These are phyloP conservation scores for Nylanderia fulva DNA, from an alignment of 1,140 invertebrate genomes.

Conservation along the genomic window DNA sequence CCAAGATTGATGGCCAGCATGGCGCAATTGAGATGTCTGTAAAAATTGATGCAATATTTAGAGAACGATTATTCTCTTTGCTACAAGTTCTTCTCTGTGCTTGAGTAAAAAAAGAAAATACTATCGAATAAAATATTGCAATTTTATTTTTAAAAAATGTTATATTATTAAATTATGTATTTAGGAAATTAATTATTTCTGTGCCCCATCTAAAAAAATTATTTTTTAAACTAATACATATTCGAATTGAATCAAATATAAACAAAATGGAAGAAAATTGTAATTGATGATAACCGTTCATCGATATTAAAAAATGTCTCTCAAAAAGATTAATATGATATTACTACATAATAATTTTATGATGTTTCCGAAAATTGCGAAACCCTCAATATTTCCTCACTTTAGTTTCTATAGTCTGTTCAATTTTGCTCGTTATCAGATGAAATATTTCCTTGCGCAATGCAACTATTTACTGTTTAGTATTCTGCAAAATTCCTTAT, in stretches of 20 bases:
- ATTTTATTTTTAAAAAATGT: background rate
- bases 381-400: slow-evolving; percentile 17
- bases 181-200: no score
- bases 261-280: background rate
- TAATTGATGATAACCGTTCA: background rate
- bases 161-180: background rate
- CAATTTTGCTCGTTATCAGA: background rate
- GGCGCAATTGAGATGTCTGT: slow-evolving; percentile 2
- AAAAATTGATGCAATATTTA: slow-evolving; percentile 38
- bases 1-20: slow-evolving; percentile 6
- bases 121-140: background rate
- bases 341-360: background rate
- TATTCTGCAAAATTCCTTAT: background rate
- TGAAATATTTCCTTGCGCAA: background rate
- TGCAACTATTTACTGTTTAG: background rate
- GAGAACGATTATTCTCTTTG: background rate
- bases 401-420: background rate
- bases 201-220: no score
- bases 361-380: slow-evolving; percentile 50
- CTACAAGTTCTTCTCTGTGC: background rate
- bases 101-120: background rate
- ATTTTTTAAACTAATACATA: no score
- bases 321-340: slow-evolving; percentile 1
- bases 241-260: no score
- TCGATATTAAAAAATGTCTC: slow-evolving; percentile 12